Evolutionary conservation across 2,797 vertebrate genomes (phyloP).

Genomic region (Urophycis tenuis): DNA sequence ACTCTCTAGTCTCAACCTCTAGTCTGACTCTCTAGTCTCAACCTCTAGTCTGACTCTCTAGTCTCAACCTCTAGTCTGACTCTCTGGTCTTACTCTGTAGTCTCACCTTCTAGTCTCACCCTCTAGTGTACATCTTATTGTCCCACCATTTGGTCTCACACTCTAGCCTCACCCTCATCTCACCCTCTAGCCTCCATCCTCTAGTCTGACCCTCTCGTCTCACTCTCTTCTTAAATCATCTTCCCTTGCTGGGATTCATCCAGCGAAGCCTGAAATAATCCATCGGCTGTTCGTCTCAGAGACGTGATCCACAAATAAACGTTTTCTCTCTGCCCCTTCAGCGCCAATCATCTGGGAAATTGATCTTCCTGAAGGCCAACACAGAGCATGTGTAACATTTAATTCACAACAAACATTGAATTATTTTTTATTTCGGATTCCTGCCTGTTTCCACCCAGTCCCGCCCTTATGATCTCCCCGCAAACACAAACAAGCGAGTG

Average conservation of each 20-base stretch:
- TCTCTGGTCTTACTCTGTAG: no score
- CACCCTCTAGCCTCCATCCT: no score
- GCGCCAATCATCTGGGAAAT: conserved; percentile 44
- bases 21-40: no score
- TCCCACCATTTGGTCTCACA: no score
- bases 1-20: no score
- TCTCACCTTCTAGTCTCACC: no score
- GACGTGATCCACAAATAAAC: conserved; percentile 35
- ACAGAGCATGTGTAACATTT: conserved; percentile 17
- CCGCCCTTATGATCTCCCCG: neutral
- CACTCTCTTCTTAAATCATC: neutral
- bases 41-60: no score
- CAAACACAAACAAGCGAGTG: neutral
- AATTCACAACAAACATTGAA: conserved; percentile 25
- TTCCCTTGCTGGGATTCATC: conserved; percentile 12
- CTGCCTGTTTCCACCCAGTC: neutral
- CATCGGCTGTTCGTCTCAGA: conserved; percentile 31
- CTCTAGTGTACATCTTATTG: no score
- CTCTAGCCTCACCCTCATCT: no score
- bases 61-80: no score
- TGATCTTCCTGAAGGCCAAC: conserved; percentile 33
- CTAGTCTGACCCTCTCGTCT: no score
- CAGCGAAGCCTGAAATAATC: conserved; percentile 46
- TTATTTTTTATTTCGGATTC: neutral
- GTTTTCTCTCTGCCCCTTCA: neutral